Evolutionary conservation across 2,113 vertebrate species (phyloP).

Genomic region (Poeciliopsis prolifica): DNA sequence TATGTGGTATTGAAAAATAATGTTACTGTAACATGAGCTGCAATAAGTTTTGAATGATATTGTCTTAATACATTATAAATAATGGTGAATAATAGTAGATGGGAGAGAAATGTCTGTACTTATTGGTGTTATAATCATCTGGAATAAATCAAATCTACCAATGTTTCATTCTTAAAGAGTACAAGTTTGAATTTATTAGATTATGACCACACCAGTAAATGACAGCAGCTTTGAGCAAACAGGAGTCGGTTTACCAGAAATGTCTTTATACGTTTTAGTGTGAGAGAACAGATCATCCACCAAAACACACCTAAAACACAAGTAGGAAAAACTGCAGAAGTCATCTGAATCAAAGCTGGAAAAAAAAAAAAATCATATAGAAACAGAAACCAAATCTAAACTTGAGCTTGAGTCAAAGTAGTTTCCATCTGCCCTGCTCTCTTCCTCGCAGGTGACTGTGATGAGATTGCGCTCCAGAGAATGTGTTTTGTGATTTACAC

Average conservation of each 20-base stretch:
- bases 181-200: neutral
- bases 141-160: neutral
- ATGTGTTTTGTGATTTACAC: conserved; percentile 73
- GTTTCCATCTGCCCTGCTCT: conserved; percentile 39
- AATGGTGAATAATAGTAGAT: neutral
- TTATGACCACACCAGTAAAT: conserved; percentile 1
- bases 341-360: neutral
- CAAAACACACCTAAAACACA: conserved; percentile 39
- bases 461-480: conserved; percentile 59
- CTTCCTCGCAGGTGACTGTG: conserved; percentile 53
- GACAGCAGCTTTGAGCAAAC: conserved; percentile 18
- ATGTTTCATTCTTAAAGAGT: neutral
- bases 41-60: neutral
- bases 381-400: conserved; percentile 18
- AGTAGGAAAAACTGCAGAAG: conserved; percentile 39
- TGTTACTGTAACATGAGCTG: neutral
- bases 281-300: conserved; percentile 41
- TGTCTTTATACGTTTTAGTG: conserved; percentile 37
- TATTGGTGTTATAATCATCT: too few species aligned
- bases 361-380: neutral
- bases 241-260: conserved; percentile 2
- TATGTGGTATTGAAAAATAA: neutral
- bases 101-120: too few species aligned
- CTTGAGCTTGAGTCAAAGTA: conserved; percentile 31
- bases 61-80: neutral